phyloP scores from a whole-genome alignment of 2,797 vertebrate species.

The Avahi laniger region DNA sequence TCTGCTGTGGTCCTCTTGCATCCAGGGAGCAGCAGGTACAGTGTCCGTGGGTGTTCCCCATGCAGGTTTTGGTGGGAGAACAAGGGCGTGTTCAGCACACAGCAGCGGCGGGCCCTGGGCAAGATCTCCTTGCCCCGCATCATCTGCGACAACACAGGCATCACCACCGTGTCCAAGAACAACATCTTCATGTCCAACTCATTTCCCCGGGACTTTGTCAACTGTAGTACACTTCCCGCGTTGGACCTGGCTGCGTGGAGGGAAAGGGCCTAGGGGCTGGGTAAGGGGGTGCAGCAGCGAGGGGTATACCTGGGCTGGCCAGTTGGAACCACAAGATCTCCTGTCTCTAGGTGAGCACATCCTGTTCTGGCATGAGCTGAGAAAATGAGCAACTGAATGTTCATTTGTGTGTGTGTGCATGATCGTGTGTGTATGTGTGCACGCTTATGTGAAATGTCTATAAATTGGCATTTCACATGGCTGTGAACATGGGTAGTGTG shows the following conservation, averaged over 20 bases:
- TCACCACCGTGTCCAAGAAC: slow-evolving; percentile 82
- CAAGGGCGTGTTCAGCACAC: slow-evolving; percentile 78
- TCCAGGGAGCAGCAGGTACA: background rate
- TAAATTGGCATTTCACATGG: background rate
- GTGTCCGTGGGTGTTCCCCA: rapidly evolving
- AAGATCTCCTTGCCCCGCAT: slow-evolving; percentile 83
- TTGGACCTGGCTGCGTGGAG: slow-evolving; percentile 88
- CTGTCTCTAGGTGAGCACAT: background rate
- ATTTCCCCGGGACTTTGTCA: slow-evolving; percentile 62
- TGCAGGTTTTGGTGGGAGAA: slow-evolving; percentile 91
- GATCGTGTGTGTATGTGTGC: background rate
- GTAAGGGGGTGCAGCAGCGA: background rate
- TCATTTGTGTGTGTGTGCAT: background rate
- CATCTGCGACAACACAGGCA: slow-evolving; percentile 92
- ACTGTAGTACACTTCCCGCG: slow-evolving; percentile 74
- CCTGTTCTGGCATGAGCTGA: background rate
- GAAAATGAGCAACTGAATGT: background rate
- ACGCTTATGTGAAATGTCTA: background rate
- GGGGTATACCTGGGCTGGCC: background rate
- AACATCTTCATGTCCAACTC: slow-evolving; percentile 82
- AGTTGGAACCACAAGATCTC: background rate
- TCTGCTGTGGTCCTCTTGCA: background rate
- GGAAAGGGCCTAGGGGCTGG: slow-evolving; percentile 2
- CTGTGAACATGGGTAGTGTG: background rate
- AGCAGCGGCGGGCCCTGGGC: slow-evolving; percentile 83